Percentiles rank a stretch among this genome's conserved stretches.
phyloP scores from a whole-genome alignment of 2,888 invertebrate genomes.

The Rhyacophila evoluta region DNA sequence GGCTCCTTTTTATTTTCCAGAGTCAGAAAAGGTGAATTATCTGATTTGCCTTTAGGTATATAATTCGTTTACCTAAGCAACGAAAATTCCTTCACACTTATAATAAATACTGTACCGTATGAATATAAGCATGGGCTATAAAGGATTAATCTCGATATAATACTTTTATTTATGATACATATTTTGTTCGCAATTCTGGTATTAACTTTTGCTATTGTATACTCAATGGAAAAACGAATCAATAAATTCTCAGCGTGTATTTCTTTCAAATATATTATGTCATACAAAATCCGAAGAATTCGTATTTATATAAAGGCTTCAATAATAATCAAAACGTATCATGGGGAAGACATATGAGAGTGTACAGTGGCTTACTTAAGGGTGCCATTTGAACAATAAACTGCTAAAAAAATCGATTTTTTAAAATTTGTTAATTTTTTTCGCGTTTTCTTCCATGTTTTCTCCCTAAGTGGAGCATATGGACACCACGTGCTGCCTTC shows the following conservation, averaged over 20 bases:
- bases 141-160: background rate
- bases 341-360: background rate
- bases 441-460: background rate
- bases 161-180: background rate
- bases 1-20: too few species aligned
- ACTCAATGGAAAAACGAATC: background rate
- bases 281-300: background rate
- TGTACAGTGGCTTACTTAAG: background rate
- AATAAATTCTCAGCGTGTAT: background rate
- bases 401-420: too few species aligned
- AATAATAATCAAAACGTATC: conserved; percentile 12
- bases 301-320: conserved; percentile 12
- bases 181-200: background rate
- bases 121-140: background rate
- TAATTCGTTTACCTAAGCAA: too few species aligned
- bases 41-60: too few species aligned
- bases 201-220: background rate
- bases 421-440: too few species aligned
- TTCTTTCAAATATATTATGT: conserved; percentile 4
- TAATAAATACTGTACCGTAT: background rate
- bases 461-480: too few species aligned
- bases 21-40: too few species aligned
- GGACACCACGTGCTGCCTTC: too few species aligned
- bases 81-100: too few species aligned
- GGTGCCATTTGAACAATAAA: too few species aligned